Evolutionary conservation across 53 echinoderm and acorn worm species (phyloP).

Genomic region (Stichopus horrens): DNA sequence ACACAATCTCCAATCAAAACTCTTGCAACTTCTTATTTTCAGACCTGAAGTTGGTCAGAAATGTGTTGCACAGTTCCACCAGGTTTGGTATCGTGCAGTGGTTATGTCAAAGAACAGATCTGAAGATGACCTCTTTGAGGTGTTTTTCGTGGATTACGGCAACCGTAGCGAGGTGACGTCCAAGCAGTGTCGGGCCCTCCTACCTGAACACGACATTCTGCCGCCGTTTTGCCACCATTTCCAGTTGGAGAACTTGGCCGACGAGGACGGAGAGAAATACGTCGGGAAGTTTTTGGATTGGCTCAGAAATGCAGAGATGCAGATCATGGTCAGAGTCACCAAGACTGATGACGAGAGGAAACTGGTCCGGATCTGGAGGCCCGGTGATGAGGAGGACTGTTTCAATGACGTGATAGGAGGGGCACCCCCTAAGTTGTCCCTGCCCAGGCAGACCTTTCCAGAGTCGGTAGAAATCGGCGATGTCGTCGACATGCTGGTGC

Average conservation of each 20-base stretch:
- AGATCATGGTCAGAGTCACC: not conserved
- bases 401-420: conserved; percentile 7
- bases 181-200: conserved; percentile 2
- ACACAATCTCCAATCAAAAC: too few relatives aligned
- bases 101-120: not conserved
- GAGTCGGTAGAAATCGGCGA: not conserved
- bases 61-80: conserved; percentile 6
- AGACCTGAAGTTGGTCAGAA: conserved; percentile 5
- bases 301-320: not conserved
- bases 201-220: not conserved
- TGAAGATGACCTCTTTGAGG: not conserved
- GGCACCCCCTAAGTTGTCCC: not conserved
- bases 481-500: not conserved
- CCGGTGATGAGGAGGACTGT: not conserved
- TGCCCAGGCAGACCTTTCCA: not conserved
- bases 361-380: not conserved
- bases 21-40: not conserved
- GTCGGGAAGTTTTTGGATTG: not conserved
- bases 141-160: conserved; percentile 23
- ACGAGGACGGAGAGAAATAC: not conserved
- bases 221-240: conserved; percentile 1
- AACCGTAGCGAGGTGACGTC: not conserved
- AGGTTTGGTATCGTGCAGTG: conserved; percentile 6
- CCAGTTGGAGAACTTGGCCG: not conserved
- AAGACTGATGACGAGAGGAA: not conserved